Percentiles rank a stretch among this genome's conserved stretches.
These are phyloP conservation scores for Epinotia brunnichana DNA, from an alignment of 2,888 invertebrate species.

Conservation along the genomic window DNA sequence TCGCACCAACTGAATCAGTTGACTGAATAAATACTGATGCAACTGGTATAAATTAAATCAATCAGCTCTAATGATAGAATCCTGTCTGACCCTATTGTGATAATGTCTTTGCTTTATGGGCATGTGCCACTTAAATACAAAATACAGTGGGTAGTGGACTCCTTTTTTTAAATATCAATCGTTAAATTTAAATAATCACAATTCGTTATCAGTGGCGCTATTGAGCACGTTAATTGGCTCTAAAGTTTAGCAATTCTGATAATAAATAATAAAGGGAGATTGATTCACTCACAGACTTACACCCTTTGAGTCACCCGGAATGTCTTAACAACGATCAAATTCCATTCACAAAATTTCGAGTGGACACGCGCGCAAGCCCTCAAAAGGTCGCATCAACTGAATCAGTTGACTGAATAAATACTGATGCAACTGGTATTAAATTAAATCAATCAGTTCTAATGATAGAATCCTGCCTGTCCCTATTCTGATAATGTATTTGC, in stretches of 20 bases:
- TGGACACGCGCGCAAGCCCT: neutral
- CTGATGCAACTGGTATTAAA: slow-evolving; percentile 1
- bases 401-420: neutral
- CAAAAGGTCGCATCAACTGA: neutral
- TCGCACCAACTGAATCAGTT: neutral
- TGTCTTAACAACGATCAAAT: neutral
- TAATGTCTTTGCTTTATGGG: slow-evolving; percentile 10
- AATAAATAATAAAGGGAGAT: neutral
- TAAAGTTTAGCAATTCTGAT: too few relatives aligned
- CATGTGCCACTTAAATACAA: too few relatives aligned
- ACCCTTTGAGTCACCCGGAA: neutral
- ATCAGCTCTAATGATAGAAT: slow-evolving; percentile 27
- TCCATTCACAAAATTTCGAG: slow-evolving; percentile 8
- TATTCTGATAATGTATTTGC: slow-evolving; percentile 16
- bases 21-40: neutral
- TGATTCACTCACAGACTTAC: neutral
- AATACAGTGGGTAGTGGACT: too few relatives aligned
- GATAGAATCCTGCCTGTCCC: slow-evolving; percentile 11
- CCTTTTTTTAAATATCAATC: too few relatives aligned
- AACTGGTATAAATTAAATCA: slow-evolving; percentile 17
- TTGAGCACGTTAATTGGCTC: too few relatives aligned
- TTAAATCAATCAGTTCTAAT: slow-evolving; percentile 30
- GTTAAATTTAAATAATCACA: too few relatives aligned
- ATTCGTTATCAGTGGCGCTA: too few relatives aligned
- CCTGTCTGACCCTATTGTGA: slow-evolving; percentile 13